Base-by-base conservation (phyloP, 2,113 vertebrate species). In the Dasyprocta punctata region DNA sequence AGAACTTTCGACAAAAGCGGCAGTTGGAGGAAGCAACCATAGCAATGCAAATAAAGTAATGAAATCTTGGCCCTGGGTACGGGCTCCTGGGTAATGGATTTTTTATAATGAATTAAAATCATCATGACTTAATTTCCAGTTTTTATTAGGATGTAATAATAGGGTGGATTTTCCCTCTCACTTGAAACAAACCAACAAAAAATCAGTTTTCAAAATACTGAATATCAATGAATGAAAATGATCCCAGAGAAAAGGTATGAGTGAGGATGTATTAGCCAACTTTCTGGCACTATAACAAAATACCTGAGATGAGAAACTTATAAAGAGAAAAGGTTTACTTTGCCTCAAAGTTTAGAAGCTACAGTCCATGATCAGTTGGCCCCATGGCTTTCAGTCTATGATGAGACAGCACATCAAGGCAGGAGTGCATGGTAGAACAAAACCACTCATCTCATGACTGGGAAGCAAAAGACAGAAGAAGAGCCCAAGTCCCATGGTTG, bases 41-140 rank as follows among this genome's bases (percentile, higher is more conserved):
- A 69, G 33, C 89, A 94, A 87, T 90, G 61, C 54, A 96, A 94
- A 28, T 91, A 54, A 92, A 86, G 47, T 44, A 73, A 38, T 75
- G 60, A 75, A 56, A 90, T 71, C 28, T 87, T 95, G 52, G 44
- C 38, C 49, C 67, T 85, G 24, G n/a, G 78, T 52, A 38, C 44
- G 84, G 17, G 30, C 80, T 26, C 78, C 28, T 90, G 38, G 77
- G 47, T 10, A 82, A 71, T 86, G 3, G 3, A 85, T 38, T 90
- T 90, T 85, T 56, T n/a, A 52, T 80, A 56, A 52, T 60, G 33
- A 82, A 65, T 96, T 93, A 81, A 67, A 96, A 73, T 90, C 26
- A 86, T 89, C 44, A 96, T 26, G 30, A 58, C 44, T 90, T 92
- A 30, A 84, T 20, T 81, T 95, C 56, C 5, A 88, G 2, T 93